phyloP scores from a whole-genome alignment of 2,113 vertebrate genomes.

The Theristicus caerulescens region DNA sequence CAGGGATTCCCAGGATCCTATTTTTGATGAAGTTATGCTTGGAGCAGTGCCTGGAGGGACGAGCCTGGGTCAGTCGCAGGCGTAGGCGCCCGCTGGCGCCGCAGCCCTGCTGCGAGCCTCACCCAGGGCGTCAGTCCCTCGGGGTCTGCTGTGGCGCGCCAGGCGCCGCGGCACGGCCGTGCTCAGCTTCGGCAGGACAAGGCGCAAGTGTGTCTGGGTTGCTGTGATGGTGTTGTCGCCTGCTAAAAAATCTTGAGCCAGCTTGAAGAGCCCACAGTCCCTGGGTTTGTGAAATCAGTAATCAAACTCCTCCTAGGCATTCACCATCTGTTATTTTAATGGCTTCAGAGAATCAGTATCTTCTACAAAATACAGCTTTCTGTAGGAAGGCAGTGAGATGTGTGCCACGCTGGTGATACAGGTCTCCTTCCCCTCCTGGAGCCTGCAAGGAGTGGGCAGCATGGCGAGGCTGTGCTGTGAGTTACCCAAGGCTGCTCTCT shows the following conservation, averaged over 20 bases:
- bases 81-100: fast-evolving
- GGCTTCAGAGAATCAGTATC: neutral
- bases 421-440: neutral
- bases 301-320: neutral
- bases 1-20: neutral
- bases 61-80: fast-evolving
- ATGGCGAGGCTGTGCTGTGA: neutral
- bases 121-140: neutral
- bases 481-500: no score
- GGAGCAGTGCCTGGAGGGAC: neutral
- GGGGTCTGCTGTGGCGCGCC: fast-evolving
- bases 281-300: neutral
- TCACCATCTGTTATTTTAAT: neutral
- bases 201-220: neutral
- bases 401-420: neutral
- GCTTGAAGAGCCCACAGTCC: neutral
- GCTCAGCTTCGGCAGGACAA: neutral
- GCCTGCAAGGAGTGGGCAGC: neutral
- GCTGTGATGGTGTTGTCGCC: neutral
- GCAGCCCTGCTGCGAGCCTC: neutral
- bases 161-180: fast-evolving
- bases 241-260: neutral
- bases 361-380: neutral
- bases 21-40: neutral
- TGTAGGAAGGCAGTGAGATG: neutral